These are phyloP conservation scores for Panurus biarmicus DNA, from an alignment of 2,113 vertebrate species.

Conservation along the genomic window DNA sequence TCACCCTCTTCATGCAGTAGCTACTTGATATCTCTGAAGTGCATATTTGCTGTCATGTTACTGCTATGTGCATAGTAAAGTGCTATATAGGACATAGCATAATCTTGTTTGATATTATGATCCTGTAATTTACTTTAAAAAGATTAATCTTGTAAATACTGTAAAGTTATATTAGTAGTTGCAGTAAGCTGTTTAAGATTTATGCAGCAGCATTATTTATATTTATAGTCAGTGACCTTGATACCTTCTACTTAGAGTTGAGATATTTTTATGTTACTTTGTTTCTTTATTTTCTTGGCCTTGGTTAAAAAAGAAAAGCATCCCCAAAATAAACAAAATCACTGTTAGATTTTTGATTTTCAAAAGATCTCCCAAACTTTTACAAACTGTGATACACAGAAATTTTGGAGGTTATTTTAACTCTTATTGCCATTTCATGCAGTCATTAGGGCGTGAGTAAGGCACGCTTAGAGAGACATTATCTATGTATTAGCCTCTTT, in stretches of 20 bases:
- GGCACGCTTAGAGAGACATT: background rate
- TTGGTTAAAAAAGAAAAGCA: background rate
- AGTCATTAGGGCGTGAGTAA: background rate
- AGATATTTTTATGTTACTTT: background rate
- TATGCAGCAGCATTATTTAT: background rate
- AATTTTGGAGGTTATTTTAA: background rate
- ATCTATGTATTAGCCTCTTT: background rate
- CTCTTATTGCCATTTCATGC: background rate
- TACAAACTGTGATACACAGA: background rate
- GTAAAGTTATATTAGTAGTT: background rate
- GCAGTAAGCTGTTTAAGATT: conserved; percentile 23
- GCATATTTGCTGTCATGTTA: background rate
- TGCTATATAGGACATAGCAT: background rate
- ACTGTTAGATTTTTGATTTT: background rate
- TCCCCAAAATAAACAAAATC: background rate
- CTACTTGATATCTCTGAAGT: background rate
- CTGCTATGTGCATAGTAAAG: background rate
- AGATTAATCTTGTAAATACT: conserved; percentile 34
- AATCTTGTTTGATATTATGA: conserved; percentile 4
- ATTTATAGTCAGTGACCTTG: background rate
- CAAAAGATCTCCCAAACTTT: background rate
- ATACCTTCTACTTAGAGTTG: background rate
- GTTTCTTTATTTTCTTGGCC: background rate
- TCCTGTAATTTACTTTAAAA: conserved; percentile 19
- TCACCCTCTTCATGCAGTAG: background rate